Conservation (phyloP, 2,113 vertebrate genomes). For the Pterocles orientalis region DNA sequence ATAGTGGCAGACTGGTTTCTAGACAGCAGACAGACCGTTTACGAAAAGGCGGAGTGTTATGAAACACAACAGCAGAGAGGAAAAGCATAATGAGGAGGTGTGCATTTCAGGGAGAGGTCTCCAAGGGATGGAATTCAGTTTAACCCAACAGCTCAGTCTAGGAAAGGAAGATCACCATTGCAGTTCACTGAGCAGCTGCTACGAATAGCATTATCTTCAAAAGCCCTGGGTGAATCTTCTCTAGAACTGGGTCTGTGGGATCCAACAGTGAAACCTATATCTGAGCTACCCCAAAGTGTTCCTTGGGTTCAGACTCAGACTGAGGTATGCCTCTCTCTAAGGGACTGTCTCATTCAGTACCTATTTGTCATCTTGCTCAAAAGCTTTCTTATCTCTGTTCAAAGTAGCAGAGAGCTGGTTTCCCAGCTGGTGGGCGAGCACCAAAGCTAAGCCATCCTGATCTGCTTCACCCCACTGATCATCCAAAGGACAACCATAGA, state of each 20-base stretch:
- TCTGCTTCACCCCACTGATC: not conserved
- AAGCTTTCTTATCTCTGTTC: not conserved
- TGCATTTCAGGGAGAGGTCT: not conserved
- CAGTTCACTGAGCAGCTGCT: not conserved
- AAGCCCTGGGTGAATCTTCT: not conserved
- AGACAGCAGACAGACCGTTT: not conserved
- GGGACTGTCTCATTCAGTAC: not conserved
- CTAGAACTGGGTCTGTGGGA: not conserved
- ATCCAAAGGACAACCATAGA: not conserved
- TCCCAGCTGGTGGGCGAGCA: not conserved
- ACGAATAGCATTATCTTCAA: not conserved
- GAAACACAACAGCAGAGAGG: not conserved
- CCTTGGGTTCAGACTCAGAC: not conserved
- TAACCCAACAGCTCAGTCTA: not conserved
- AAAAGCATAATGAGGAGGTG: not conserved
- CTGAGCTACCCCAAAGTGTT: not conserved
- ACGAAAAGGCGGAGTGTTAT: not conserved
- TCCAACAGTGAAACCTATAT: not conserved
- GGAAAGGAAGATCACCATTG: not conserved
- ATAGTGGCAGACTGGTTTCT: not conserved
- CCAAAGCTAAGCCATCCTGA: not conserved
- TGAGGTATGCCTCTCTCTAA: fast-evolving
- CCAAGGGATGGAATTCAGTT: slow-evolving; percentile 9
- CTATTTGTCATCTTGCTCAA: not conserved
- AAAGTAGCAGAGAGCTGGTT: not conserved